A percentile compares a stretch with the other conserved stretches of the same genome.
phyloP scores from a whole-genome alignment of 2,797 vertebrate genomes.

The Oreonectes daqikongensis region DNA sequence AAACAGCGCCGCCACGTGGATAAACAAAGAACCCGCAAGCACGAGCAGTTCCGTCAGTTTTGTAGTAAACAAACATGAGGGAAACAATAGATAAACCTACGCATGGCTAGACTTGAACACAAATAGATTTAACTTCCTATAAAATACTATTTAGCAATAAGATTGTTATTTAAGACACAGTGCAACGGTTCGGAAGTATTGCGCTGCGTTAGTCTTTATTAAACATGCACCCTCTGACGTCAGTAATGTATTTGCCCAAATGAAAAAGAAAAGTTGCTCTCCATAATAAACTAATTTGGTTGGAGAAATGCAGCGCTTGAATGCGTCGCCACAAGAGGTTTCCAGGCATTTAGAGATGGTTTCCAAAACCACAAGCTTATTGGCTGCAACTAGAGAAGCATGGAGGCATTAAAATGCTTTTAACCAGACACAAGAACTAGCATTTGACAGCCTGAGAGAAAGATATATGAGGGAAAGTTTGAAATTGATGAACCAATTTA shows the following conservation, averaged over 20 bases:
- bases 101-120: background rate
- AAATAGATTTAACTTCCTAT: too few species aligned
- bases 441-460: slow-evolving; percentile 23
- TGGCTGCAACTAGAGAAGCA: slow-evolving; percentile 39
- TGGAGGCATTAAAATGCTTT: slow-evolving; percentile 28
- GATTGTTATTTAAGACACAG: background rate
- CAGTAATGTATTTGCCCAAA: slow-evolving; percentile 11
- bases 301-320: slow-evolving; percentile 36
- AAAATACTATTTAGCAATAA: too few species aligned
- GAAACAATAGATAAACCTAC: background rate
- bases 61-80: background rate
- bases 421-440: slow-evolving; percentile 20
- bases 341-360: slow-evolving; percentile 45
- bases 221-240: background rate
- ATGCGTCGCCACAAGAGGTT: slow-evolving; percentile 54
- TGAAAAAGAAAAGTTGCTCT: slow-evolving; percentile 15
- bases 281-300: slow-evolving; percentile 46
- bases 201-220: background rate
- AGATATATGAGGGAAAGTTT: background rate
- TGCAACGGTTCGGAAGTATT: background rate
- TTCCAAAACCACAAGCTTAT: slow-evolving; percentile 49
- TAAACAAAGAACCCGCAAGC: background rate
- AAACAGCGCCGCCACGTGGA: slow-evolving; percentile 41
- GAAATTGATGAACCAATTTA: background rate
- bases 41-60: background rate